Evolutionary conservation across 2,888 invertebrate species (phyloP).

Genomic region (Metopia argyrocephala): DNA sequence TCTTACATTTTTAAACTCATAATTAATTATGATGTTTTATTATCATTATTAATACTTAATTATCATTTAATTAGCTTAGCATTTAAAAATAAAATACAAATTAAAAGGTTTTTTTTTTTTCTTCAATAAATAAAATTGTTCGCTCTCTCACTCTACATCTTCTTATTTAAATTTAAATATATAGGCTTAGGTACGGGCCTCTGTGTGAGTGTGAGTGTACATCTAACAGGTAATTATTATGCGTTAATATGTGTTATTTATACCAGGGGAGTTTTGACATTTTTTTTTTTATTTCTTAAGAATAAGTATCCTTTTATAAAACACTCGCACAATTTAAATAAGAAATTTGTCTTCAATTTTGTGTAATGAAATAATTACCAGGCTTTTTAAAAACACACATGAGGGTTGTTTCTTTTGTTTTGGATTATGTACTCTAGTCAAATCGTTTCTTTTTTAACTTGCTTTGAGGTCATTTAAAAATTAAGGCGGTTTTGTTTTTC

Average conservation of each 20-base stretch:
- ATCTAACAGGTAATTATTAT: constrained; percentile 7
- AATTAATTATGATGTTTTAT: constrained; percentile 53
- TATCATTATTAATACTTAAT: constrained; percentile 39
- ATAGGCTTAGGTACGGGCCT: neutral
- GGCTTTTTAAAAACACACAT: neutral
- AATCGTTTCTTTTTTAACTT: neutral
- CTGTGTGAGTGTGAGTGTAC: neutral
- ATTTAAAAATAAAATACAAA: constrained; percentile 35
- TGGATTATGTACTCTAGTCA: too few species aligned
- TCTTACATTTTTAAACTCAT: constrained; percentile 22
- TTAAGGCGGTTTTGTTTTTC: neutral
- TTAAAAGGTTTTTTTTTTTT: constrained; percentile 27
- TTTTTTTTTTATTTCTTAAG: constrained; percentile 6
- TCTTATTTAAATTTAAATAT: neutral
- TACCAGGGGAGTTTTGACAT: constrained; percentile 31
- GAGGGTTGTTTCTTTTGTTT: neutral
- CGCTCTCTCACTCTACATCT: neutral
- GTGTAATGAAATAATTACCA: neutral
- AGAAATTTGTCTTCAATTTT: neutral
- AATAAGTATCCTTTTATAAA: too few species aligned
- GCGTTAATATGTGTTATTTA: constrained; percentile 18
- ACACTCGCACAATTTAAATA: neutral
- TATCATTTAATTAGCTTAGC: constrained; percentile 55
- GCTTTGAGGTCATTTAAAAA: neutral
- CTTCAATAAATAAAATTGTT: neutral